Evolutionary conservation across 2,113 vertebrate species (phyloP), one percentile per base, ranked within the genome.

Genomic region (Caranx ignobilis): DNA sequence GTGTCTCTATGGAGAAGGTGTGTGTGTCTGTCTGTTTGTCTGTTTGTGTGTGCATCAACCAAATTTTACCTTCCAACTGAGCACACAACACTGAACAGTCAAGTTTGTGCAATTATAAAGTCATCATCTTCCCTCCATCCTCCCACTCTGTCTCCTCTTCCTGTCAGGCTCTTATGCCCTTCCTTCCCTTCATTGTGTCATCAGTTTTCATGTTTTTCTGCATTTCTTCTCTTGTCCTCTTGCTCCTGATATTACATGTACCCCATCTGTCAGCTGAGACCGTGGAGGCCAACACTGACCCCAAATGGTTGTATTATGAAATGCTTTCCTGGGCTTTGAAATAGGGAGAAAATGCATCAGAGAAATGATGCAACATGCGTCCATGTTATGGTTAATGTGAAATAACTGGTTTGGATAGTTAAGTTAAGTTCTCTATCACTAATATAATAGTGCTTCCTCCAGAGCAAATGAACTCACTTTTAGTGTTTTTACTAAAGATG

Each of bases 241-340:
- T 63, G 50, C 59, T 79, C 55, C 70, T 82, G 81, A 76, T 87
- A 75, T 75, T 83, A 60, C 75, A 68, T 80, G 73, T 48, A 74
- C 31, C 80, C 85, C 91, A 79, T 82, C 83, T 77, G 75, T 76
- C 66, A 78, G 39, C 54, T 5, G 68, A 48, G 63, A 70, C 82
- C 70, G 1, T 68, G 71, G 92, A 91, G 77, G 88, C 84, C 92
- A 93, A 94, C 83, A 94, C 85, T 94, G 94, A 92, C 94, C 89
- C 89, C 94, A 81, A 68, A 92, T 92, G 94, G 94, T 69, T 55
- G 79, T 4, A 64, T 70, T 72, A 68, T 67, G 92, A 91, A 93
- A 72, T 79, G 75, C 71, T 77, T 63, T 48, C 37, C 68, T 11
- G 57, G 13, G 69, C 56, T 74, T 63, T 82, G 76, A 71, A 82